A percentile compares a stretch with the other conserved stretches of the same genome.
phyloP scores from a whole-genome alignment of 2,797 vertebrate genomes.

The Chrysocyon brachyurus region DNA sequence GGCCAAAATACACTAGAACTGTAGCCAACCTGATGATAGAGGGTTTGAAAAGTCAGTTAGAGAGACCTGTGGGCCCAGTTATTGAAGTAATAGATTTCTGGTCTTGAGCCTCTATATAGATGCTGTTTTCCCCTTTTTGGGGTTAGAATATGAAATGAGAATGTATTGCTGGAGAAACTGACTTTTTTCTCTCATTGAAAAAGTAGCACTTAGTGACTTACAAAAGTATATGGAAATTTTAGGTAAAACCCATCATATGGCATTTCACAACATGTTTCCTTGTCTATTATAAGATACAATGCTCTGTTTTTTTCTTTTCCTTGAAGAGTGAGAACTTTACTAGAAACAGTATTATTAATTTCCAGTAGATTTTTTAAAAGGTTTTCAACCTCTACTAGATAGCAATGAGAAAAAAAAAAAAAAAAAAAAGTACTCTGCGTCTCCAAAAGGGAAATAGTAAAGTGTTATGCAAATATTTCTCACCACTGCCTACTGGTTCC shows the following conservation, averaged over 20 bases:
- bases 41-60: constrained; percentile 62
- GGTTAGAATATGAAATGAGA: constrained; percentile 60
- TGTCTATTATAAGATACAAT: not conserved
- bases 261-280: not conserved
- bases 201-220: constrained; percentile 15
- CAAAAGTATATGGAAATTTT: constrained; percentile 36
- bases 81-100: constrained; percentile 70
- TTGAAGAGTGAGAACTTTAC: constrained; percentile 4
- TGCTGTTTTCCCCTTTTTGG: constrained; percentile 46
- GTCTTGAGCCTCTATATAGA: constrained; percentile 43
- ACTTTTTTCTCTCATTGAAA: constrained; percentile 28
- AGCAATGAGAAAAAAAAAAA: not conserved
- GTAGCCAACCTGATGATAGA: constrained; percentile 66
- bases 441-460: not conserved
- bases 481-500: not conserved
- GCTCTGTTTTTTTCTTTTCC: not conserved
- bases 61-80: constrained; percentile 24
- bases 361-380: not conserved
- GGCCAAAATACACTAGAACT: constrained; percentile 70
- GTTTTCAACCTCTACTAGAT: not conserved
- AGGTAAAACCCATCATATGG: not conserved
- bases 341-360: not conserved
- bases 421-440: not conserved
- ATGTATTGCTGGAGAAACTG: constrained; percentile 42
- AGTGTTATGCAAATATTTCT: not conserved